Base-by-base conservation (phyloP, 2,113 vertebrate genomes). In the Callopanchax toddi region DNA sequence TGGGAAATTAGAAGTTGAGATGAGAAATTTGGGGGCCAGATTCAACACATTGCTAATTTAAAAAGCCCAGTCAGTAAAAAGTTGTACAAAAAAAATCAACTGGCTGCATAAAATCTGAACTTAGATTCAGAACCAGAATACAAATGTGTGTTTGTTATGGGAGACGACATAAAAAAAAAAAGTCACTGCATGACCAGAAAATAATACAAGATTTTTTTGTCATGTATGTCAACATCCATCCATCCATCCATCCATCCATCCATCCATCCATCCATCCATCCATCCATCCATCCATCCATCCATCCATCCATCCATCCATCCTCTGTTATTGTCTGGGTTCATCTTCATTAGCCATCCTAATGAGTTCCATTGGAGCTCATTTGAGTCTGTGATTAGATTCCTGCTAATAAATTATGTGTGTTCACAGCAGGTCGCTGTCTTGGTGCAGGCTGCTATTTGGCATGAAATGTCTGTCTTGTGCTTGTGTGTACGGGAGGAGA, bases 311-410 rank as follows among this genome's bases (percentile, higher is more conserved):
- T 53, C 22, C 16, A 16, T 59, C 6, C 21, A 34, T 55, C 6
- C 29, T 32, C 17, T 52, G 29, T 61, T 64, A 78, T 86, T 82
- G 79, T 85, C 82, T 78, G 56, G 54, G 53, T 64, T 17, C 25
- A 84, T 86, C 85, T 86, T 85, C 84, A 88, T 91, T 85, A 85
- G 76, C 67, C 29, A 13, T 71, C 64, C 71, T 90, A 91, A 93
- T 90, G 87, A 91, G 79, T 84, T 91, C 85, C 89, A 89, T 42
- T 89, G 89, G 87, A 87, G 70, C 84, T 89, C 78, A 86, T 89
- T 86, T 89, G 60, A 77, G 64, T 71, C 74, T 45, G 70, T 83
- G 82, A 92, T 91, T 89, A 86, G 78, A 87, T 84, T 84, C 45
- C 50, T 71, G 61, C 67, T 90, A 83, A 90, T 91, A 86, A 86